Conservation (phyloP, 1,140 invertebrate species). For the Drosophila nikananu region DNA sequence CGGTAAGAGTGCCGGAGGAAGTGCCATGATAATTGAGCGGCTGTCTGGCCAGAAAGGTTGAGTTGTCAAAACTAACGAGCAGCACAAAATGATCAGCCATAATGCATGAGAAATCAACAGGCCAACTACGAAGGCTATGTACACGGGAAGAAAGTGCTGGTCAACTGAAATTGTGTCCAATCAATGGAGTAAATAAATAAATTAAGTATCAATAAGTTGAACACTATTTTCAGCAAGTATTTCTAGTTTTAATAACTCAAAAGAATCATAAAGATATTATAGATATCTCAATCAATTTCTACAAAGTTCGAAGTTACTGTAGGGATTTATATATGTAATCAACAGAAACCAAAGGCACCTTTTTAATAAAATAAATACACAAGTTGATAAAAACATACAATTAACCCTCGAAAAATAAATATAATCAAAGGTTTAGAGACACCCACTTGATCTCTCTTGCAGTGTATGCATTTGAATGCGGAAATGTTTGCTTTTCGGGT, state of each 20-base stretch:
- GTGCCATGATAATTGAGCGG: conserved; percentile 12
- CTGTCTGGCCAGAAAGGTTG: conserved; percentile 27
- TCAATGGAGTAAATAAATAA: background rate
- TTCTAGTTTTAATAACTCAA: no score
- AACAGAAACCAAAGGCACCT: no score
- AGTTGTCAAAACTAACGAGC: conserved; percentile 53
- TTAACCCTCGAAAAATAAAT: background rate
- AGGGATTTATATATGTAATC: no score
- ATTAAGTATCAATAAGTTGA: background rate
- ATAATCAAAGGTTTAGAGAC: no score
- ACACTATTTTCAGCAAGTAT: no score
- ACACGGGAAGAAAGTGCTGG: background rate
- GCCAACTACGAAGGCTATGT: conserved; percentile 19
- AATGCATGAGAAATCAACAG: conserved; percentile 26
- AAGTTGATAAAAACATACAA: background rate
- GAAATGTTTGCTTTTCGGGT: conserved; percentile 42
- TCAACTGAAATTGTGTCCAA: background rate
- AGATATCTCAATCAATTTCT: no score
- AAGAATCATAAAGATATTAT: no score
- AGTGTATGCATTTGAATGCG: conserved; percentile 46
- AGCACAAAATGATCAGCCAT: conserved; percentile 31
- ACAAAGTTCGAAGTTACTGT: no score
- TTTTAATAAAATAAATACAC: no score
- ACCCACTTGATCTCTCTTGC: background rate
- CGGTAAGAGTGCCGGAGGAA: conserved; percentile 3